Conservation (phyloP, 2,888 invertebrate species). For the Gryllus longicercus region DNA sequence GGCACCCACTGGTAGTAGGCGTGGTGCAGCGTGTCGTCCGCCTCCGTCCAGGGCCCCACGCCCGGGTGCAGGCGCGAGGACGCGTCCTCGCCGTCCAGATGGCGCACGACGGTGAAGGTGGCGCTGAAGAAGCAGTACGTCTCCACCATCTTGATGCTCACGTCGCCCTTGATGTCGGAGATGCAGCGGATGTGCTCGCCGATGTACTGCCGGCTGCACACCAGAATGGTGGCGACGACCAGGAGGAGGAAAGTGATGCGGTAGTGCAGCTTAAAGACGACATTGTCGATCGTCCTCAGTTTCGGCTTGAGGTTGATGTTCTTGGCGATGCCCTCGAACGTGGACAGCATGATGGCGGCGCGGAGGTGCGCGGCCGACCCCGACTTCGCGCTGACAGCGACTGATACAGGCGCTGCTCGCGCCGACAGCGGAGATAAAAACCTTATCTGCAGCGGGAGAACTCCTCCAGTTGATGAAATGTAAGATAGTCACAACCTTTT, state of each 20-base stretch:
- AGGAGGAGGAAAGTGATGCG: conserved; percentile 42
- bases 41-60: conserved; percentile 41
- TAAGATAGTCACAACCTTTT: too few species aligned
- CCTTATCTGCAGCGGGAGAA: too few species aligned
- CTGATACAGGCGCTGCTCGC: too few species aligned
- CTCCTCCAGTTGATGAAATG: too few species aligned
- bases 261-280: conserved; percentile 47
- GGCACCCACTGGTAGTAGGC: conserved; percentile 51
- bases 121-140: conserved; percentile 40
- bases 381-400: background rate
- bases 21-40: conserved; percentile 43
- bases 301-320: conserved; percentile 41
- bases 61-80: conserved; percentile 40
- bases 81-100: conserved; percentile 32
- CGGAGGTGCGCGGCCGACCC: background rate
- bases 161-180: conserved; percentile 22
- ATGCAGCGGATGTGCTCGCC: conserved; percentile 41
- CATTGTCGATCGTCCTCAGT: conserved; percentile 39
- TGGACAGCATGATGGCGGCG: conserved; percentile 42
- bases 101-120: conserved; percentile 34
- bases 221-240: conserved; percentile 47
- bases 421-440: too few species aligned
- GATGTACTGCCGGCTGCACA: conserved; percentile 42
- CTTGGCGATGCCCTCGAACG: conserved; percentile 40
- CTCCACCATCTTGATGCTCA: conserved; percentile 39